phyloP scores from a whole-genome alignment of 2,888 invertebrate species.

The Lumbricus terrestris region DNA sequence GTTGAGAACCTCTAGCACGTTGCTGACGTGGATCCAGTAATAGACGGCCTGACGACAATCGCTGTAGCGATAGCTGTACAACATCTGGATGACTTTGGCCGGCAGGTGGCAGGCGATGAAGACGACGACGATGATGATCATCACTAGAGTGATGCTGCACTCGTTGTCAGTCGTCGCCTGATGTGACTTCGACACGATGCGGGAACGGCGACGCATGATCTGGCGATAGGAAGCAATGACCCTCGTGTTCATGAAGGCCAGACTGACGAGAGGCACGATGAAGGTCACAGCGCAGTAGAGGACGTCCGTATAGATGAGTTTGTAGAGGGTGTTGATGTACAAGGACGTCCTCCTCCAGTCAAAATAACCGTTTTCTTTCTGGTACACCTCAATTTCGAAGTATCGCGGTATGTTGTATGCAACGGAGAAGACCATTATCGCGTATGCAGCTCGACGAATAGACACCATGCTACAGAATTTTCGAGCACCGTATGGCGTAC shows the following conservation, averaged over 20 bases:
- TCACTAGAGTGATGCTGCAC: conserved; percentile 32
- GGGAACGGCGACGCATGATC: background rate
- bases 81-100: conserved; percentile 26
- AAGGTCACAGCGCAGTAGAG: conserved; percentile 27
- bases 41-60: conserved; percentile 23
- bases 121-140: conserved; percentile 32
- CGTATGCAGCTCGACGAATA: conserved; percentile 35
- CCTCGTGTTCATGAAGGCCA: conserved; percentile 23
- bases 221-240: conserved; percentile 23
- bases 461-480: conserved; percentile 37
- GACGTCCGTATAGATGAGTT: conserved; percentile 24
- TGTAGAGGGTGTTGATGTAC: conserved; percentile 13
- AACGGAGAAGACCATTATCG: conserved; percentile 37
- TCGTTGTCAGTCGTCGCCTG: conserved; percentile 18
- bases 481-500: conserved; percentile 38
- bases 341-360: conserved; percentile 31
- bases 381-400: conserved; percentile 36
- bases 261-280: conserved; percentile 31
- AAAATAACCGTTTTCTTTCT: background rate
- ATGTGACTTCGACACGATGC: background rate
- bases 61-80: conserved; percentile 8
- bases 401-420: conserved; percentile 43
- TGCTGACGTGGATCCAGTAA: conserved; percentile 24
- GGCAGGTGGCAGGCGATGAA: conserved; percentile 31
- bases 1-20: conserved; percentile 29